Base-by-base conservation (phyloP, 1,140 invertebrate genomes). In the Manduca sexta region DNA sequence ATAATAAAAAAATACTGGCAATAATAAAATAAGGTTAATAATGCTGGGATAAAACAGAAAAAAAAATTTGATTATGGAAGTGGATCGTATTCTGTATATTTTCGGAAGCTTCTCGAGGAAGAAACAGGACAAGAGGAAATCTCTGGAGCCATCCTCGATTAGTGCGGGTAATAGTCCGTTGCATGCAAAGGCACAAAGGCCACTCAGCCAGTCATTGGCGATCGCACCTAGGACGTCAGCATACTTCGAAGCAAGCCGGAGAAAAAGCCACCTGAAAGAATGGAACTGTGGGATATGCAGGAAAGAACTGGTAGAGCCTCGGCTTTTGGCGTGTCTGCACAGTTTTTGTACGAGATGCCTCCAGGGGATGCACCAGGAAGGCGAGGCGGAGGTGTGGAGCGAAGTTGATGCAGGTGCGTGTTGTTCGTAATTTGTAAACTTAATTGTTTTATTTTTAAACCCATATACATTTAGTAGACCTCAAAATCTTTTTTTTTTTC, bases 51-150 rank as follows among this genome's bases (percentile, higher is more conserved):
- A 39, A 31, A 17, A 38, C 37, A 52, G 1, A 52, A 45, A 16
- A 2, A 11, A 40, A 45, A 40, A 41, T 38, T 41, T 56, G 51
- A 70, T 70, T 61, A 88, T 89, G 88, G 88, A 89, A 77, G 81
- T 89, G 43, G 88, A 89, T 52, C 83, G 88, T 55, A 85, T 88
- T 54, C 67, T 87, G 15, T 89, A 88, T 65, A 89, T 90, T 63
- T 90, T 90, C 63, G 88, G 89, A 54, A 89, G 88, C 61, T 89
- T 90, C 57, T 76, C 88, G 1, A 68, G 89, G 45, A 86, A 88
- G 50, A 86, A 88, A 15, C 60, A 76, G 17, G 80, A 82, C 41
- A 87, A 87, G 63, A 64, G 82, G 16, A 78, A 84, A 16, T 88
- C 87, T 2, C 63, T 84, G 41, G 78, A 84, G 12, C 74, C 82